Percentiles rank a stretch among this genome's conserved stretches.
These are phyloP conservation scores for Grapholita molesta DNA, from an alignment of 1,140 invertebrate species.

Conservation along the genomic window DNA sequence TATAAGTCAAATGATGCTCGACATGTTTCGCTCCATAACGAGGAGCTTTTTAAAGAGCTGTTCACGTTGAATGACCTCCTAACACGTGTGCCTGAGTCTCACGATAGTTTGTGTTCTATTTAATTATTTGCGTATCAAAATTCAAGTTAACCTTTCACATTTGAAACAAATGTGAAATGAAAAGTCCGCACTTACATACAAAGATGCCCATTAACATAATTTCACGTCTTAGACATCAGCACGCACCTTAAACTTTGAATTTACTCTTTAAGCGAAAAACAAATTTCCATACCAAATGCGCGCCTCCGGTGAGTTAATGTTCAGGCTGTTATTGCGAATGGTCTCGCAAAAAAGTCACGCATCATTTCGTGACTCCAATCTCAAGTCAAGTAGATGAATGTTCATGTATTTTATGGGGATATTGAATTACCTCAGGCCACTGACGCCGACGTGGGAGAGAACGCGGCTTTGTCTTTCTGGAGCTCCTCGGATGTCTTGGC, in stretches of 20 bases:
- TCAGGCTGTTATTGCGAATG: constrained; percentile 12
- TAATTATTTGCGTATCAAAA: too few species aligned
- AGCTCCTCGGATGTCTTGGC: constrained; percentile 44
- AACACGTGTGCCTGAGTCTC: too few species aligned
- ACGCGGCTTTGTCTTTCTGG: constrained; percentile 55
- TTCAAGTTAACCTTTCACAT: not conserved
- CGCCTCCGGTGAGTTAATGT: not conserved
- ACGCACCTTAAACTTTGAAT: constrained; percentile 1
- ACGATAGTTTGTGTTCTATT: too few species aligned
- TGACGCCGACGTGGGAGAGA: constrained; percentile 62
- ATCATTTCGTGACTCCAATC: constrained; percentile 15
- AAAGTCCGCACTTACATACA: not conserved
- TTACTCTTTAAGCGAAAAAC: not conserved
- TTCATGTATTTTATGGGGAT: not conserved
- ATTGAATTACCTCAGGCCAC: constrained; percentile 46
- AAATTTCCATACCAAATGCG: constrained; percentile 9
- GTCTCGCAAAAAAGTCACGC: constrained; percentile 13
- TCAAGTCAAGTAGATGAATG: constrained; percentile 8
- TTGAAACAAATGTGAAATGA: not conserved
- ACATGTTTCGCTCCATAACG: too few species aligned
- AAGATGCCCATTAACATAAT: not conserved
- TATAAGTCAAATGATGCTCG: too few species aligned
- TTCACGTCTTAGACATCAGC: not conserved
- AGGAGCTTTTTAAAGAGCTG: too few species aligned
- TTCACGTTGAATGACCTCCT: too few species aligned